Evolutionary conservation across 1,140 invertebrate species (phyloP).

Genomic region (Drosophila saltans): DNA sequence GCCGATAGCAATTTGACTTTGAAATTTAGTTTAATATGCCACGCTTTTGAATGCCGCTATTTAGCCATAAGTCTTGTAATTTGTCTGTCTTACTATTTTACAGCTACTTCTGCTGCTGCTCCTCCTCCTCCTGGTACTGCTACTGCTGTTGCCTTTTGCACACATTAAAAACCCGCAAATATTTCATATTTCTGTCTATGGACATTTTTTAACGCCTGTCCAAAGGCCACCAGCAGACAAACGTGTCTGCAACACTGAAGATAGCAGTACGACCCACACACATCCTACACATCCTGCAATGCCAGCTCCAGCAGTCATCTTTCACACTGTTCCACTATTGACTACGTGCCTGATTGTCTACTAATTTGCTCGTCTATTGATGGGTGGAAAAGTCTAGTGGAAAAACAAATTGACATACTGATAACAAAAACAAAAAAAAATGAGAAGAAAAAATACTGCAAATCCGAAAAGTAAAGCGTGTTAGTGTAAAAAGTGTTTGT

Average conservation of each 20-base stretch:
- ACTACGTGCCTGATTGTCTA: constrained; percentile 72
- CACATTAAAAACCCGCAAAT: constrained; percentile 18
- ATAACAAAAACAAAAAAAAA: constrained; percentile 55
- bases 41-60: constrained; percentile 1
- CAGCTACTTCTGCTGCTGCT: background rate
- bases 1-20: constrained; percentile 23
- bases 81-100: constrained; percentile 15
- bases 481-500: background rate
- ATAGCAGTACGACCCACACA: constrained; percentile 28
- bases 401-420: constrained; percentile 67
- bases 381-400: constrained; percentile 9
- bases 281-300: constrained; percentile 29
- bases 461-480: background rate
- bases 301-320: background rate
- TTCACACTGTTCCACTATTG: constrained; percentile 22
- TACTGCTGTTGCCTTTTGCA: background rate
- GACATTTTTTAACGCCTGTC: constrained; percentile 57
- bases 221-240: constrained; percentile 46
- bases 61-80: constrained; percentile 16
- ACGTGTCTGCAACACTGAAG: constrained; percentile 52
- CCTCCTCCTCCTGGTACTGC: background rate
- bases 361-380: constrained; percentile 66
- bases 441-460: background rate
- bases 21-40: constrained; percentile 5
- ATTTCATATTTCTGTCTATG: constrained; percentile 39